These are phyloP conservation scores for Sarcophaga variegata DNA, from an alignment of 2,888 invertebrate species.

Conservation along the genomic window DNA sequence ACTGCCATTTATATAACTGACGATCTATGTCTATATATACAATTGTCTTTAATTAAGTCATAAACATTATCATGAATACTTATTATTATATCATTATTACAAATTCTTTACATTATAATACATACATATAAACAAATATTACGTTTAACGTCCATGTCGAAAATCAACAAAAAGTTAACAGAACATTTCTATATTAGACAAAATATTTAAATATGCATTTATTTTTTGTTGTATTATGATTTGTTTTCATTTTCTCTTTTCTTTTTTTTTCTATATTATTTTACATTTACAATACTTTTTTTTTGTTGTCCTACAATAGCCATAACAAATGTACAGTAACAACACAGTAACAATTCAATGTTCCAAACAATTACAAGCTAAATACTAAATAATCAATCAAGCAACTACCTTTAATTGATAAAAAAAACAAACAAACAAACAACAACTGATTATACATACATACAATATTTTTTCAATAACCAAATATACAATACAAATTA, in stretches of 20 bases:
- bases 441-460: background rate
- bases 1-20: conserved; percentile 50
- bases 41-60: conserved; percentile 21
- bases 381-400: conserved; percentile 21
- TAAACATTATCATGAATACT: conserved; percentile 9
- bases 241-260: background rate
- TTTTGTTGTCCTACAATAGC: conserved; percentile 41
- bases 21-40: background rate
- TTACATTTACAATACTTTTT: background rate
- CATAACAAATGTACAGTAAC: conserved; percentile 31
- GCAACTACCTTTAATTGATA: conserved; percentile 48
- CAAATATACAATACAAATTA: conserved; percentile 25
- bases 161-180: conserved; percentile 62
- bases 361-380: conserved; percentile 62
- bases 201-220: conserved; percentile 21
- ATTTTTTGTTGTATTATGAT: background rate
- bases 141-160: conserved; percentile 65
- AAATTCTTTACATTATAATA: conserved; percentile 25
- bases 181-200: conserved; percentile 41
- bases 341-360: conserved; percentile 59
- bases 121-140: conserved; percentile 27
- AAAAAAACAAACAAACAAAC: conserved; percentile 23
- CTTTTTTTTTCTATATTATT: conserved; percentile 3
- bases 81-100: conserved; percentile 5
- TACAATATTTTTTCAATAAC: conserved; percentile 54